Evolutionary conservation across 2,113 vertebrate genomes (phyloP).

Genomic region (Neotragus moschatus): DNA sequence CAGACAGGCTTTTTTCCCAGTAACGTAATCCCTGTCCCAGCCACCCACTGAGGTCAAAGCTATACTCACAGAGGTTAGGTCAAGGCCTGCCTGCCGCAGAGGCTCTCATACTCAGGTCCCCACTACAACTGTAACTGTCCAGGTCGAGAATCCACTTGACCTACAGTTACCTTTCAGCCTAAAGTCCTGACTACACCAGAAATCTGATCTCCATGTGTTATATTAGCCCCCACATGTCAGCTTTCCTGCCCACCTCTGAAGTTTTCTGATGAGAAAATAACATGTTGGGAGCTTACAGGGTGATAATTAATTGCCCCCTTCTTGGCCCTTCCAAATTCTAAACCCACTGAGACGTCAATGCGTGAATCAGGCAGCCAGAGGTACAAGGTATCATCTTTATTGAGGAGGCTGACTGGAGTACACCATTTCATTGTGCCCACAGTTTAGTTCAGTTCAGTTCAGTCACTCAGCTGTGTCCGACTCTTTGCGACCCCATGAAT

Average conservation of each 20-base stretch:
- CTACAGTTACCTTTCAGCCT: conserved; percentile 30
- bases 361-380: not conserved
- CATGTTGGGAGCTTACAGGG: not conserved
- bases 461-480: no score
- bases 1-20: not conserved
- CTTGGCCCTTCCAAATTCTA: not conserved
- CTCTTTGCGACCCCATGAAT: no score
- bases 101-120: not conserved
- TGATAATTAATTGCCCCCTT: not conserved
- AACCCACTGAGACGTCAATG: not conserved
- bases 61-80: not conserved
- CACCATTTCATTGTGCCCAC: not conserved
- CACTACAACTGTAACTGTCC: not conserved
- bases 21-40: conserved; percentile 11
- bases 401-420: not conserved
- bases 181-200: not conserved
- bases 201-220: not conserved
- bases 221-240: not conserved
- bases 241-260: not conserved
- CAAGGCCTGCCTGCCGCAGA: conserved; percentile 43
- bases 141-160: conserved; percentile 21
- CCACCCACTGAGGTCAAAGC: conserved; percentile 50
- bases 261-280: not conserved
- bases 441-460: no score
- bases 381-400: not conserved